Conservation (phyloP, 2,888 invertebrate genomes). For the Notodonta dromedarius region DNA sequence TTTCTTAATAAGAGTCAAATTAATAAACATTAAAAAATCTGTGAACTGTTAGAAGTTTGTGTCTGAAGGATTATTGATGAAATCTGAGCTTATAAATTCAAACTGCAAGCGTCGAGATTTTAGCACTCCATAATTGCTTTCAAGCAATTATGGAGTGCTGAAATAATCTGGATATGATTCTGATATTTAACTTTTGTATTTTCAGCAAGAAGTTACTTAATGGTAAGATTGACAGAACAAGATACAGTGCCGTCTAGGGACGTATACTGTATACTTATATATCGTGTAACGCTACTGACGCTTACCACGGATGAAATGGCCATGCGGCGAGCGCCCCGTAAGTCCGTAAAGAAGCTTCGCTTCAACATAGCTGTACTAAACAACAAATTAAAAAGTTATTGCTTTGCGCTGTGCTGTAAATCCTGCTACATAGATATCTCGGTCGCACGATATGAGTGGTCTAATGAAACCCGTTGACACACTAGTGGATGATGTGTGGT, state of each 20-base stretch:
- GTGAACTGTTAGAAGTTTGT: slow-evolving; percentile 14
- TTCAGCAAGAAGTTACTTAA: neutral
- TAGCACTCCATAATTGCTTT: slow-evolving; percentile 22
- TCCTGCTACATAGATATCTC: slow-evolving; percentile 13
- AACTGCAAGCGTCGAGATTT: slow-evolving; percentile 17
- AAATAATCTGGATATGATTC: neutral
- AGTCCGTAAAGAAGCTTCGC: no score
- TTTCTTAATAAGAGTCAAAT: slow-evolving; percentile 9
- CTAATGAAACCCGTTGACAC: slow-evolving; percentile 39
- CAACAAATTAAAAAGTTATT: slow-evolving; percentile 13
- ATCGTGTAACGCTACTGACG: no score
- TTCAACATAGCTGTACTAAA: neutral
- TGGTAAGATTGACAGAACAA: no score
- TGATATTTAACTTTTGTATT: no score
- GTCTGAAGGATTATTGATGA: slow-evolving; percentile 24
- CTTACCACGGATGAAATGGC: no score
- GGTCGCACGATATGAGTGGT: slow-evolving; percentile 25
- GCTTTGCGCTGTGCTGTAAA: slow-evolving; percentile 13
- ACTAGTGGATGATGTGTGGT: slow-evolving; percentile 18
- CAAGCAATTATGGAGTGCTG: no score
- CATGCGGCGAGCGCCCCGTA: no score
- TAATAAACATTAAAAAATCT: slow-evolving; percentile 14
- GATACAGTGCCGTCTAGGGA: no score
- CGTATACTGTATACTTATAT: no score
- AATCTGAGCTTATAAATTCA: slow-evolving; percentile 20